Evolutionary conservation across 2,113 vertebrate species (phyloP).

Genomic region (Urocolius indicus): DNA sequence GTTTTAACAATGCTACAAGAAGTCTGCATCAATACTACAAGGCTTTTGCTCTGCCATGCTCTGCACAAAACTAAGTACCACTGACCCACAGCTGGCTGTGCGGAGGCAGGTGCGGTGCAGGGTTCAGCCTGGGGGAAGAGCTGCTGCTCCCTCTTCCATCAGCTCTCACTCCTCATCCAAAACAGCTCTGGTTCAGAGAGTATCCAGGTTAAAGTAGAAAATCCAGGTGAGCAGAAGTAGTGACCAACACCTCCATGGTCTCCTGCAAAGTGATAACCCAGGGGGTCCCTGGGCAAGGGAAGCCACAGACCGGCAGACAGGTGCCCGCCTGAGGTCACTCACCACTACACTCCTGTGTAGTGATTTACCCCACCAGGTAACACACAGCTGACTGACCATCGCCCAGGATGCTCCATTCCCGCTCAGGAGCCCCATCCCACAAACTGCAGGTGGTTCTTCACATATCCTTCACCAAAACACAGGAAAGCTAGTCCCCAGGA

Average conservation of each 20-base stretch:
- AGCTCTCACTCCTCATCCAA: background rate
- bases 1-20: background rate
- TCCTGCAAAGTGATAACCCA: fast-evolving
- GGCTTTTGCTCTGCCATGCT: background rate
- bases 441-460: background rate
- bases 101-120: background rate
- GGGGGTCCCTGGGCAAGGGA: fast-evolving
- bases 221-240: background rate
- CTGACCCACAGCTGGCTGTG: background rate
- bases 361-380: background rate
- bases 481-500: background rate
- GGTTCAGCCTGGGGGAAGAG: background rate
- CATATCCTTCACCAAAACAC: background rate
- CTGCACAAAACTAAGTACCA: background rate
- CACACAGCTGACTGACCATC: background rate
- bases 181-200: background rate
- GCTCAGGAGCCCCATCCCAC: background rate
- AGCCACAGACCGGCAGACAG: background rate
- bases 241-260: background rate
- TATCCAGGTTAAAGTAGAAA: background rate
- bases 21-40: background rate
- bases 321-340: background rate
- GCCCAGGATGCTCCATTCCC: background rate
- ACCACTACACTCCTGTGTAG: background rate
- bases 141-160: background rate